These are phyloP conservation scores for Himalopsyche anomala DNA, from an alignment of 2,888 invertebrate species.

Conservation along the genomic window DNA sequence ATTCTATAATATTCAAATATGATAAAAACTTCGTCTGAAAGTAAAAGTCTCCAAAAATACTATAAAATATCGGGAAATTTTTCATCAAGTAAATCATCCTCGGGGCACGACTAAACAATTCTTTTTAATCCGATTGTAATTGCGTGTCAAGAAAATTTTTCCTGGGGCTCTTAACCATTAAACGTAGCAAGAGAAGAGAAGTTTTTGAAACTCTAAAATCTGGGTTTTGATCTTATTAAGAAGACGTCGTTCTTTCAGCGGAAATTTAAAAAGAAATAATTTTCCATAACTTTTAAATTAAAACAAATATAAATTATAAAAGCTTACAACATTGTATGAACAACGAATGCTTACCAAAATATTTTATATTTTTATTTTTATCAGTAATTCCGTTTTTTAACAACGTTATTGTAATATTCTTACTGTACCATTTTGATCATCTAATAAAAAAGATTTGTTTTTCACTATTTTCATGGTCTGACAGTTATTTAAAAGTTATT, in stretches of 20 bases:
- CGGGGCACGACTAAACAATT: constrained; percentile 3
- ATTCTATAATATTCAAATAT: too few species aligned
- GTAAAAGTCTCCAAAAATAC: too few species aligned
- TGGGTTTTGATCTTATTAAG: constrained; percentile 27
- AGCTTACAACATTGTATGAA: background rate
- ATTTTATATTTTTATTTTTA: too few species aligned
- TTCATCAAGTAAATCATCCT: constrained; percentile 18
- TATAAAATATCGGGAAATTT: too few species aligned
- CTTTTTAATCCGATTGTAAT: constrained; percentile 34
- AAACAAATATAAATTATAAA: background rate
- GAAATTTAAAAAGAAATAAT: constrained; percentile 15
- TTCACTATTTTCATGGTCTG: too few species aligned
- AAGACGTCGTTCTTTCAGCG: constrained; percentile 22
- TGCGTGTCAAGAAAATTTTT: constrained; percentile 30
- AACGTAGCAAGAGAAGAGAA: constrained; percentile 8
- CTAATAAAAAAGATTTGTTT: too few species aligned
- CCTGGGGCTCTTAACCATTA: constrained; percentile 2
- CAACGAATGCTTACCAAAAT: background rate
- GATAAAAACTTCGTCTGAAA: too few species aligned
- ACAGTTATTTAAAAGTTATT: too few species aligned
- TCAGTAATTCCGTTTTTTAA: too few species aligned
- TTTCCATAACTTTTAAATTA: constrained; percentile 3
- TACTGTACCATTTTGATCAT: too few species aligned
- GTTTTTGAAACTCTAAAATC: constrained; percentile 28
- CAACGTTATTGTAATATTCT: too few species aligned